Conservation (phyloP, 2,888 invertebrate genomes). For the Drosophila villosipedis region DNA sequence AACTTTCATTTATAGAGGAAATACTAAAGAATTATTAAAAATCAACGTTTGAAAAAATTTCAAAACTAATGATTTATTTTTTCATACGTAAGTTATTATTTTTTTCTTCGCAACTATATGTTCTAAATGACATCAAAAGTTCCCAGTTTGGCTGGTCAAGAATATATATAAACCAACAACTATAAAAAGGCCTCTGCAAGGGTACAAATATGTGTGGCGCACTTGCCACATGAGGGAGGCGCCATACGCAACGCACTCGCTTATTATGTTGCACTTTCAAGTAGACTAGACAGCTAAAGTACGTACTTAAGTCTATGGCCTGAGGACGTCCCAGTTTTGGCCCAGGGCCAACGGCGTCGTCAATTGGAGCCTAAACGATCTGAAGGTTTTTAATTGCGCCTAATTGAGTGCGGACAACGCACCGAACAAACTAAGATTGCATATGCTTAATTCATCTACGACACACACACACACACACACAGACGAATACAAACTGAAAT, state of each 20-base stretch:
- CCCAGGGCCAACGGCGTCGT: slow-evolving; percentile 40
- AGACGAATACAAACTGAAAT: not conserved
- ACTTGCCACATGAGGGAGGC: slow-evolving; percentile 29
- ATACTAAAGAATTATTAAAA: not conserved
- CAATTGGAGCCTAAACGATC: slow-evolving; percentile 73
- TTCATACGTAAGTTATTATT: not conserved
- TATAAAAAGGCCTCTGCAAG: not conserved
- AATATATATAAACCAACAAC: not conserved
- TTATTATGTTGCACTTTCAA: slow-evolving; percentile 54
- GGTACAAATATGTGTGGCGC: not conserved
- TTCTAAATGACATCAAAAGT: not conserved
- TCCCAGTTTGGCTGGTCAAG: not conserved
- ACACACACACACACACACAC: not conserved
- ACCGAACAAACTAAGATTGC: slow-evolving; percentile 59
- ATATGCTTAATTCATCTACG: slow-evolving; percentile 58
- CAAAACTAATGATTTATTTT: not conserved
- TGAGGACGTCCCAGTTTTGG: slow-evolving; percentile 12
- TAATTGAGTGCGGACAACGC: slow-evolving; percentile 72
- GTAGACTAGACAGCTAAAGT: slow-evolving; percentile 59
- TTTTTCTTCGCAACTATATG: not conserved
- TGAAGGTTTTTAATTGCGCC: slow-evolving; percentile 79
- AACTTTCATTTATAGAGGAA: not conserved
- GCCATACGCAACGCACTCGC: slow-evolving; percentile 10
- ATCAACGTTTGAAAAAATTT: not conserved
- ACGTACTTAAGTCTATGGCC: slow-evolving; percentile 61